Base-by-base conservation (phyloP, 2,113 vertebrate species). In the Catagonus wagneri region DNA sequence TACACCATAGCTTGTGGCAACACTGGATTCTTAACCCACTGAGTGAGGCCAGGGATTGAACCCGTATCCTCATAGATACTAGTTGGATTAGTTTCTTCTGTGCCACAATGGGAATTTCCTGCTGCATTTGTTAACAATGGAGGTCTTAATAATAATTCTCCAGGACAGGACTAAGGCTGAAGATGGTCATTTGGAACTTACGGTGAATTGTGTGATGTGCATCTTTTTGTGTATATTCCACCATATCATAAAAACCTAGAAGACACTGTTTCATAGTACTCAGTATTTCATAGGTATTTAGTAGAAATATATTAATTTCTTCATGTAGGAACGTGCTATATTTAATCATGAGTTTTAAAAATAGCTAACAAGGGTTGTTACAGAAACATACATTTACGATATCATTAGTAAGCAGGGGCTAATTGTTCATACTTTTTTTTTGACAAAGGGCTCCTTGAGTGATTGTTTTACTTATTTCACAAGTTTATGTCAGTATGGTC, bases 381-480 rank as follows among this genome's bases (percentile, higher is more conserved):
- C 1, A 71, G 89, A 92, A 29, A 3, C 7, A 65, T 34, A 56
- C 11, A 68, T 81, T 75, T 85, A 36, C 44, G 27, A 81, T 13
- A 39, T 36, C 14, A 58, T n/a, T 72, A 29, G n/a, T 85, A 76
- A 58, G 12, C 34, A 92, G 66, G 36, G 50, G 19, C 72, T 87
- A 83, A n/a, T 78, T 72, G 4, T 93, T 89, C 1, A 15, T 80
- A 32, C 4, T 74, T 76, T 92, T 61, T 39, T 56, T 78, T 58
- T 13, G 4, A 89, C 58, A 29, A 66, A 83, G 32, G 7, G 0
- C 9, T 66, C 36, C 34, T 81, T 65, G 34, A 91, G 79, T 69
- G 15, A 29, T 61, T 80, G 1, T 52, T 8, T 92, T 95, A 68
- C 27, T 36, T 92, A 69, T 76, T 95, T 84, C 56, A 95, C 22